A percentile compares a stretch with the other conserved stretches of the same genome.
Evolutionary conservation across 2,113 vertebrate genomes (phyloP).

Genomic region (Pimephales promelas): DNA sequence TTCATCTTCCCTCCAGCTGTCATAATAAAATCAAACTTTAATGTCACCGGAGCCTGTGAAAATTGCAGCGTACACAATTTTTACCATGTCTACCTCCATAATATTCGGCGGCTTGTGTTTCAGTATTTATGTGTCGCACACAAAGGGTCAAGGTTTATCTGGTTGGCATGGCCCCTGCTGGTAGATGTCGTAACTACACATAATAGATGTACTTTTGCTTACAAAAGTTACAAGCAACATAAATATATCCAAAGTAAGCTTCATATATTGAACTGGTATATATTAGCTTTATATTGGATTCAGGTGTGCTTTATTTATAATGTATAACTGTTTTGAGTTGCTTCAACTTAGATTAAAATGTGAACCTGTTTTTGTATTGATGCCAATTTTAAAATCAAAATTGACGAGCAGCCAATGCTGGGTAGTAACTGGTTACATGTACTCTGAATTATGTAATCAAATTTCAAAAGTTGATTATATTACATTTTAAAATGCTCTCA

Average conservation of each 20-base stretch:
- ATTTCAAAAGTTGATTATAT: too few species aligned
- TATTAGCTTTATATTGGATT: background rate
- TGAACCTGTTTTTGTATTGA: background rate
- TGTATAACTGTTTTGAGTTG: background rate
- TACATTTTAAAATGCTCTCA: too few species aligned
- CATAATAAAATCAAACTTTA: slow-evolving; percentile 53
- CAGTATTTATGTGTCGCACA: slow-evolving; percentile 45
- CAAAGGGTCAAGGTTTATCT: slow-evolving; percentile 7
- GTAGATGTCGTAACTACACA: background rate
- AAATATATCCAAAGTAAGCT: background rate
- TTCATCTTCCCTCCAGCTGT: slow-evolving; percentile 52
- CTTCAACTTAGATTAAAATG: background rate
- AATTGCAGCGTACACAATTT: slow-evolving; percentile 46
- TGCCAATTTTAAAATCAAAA: background rate
- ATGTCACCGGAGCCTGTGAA: slow-evolving; percentile 48
- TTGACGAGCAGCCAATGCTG: too few species aligned
- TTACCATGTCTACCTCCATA: slow-evolving; percentile 19
- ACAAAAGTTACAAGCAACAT: background rate
- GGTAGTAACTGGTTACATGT: too few species aligned
- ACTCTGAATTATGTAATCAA: too few species aligned
- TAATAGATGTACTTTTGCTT: background rate
- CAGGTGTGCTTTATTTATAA: background rate
- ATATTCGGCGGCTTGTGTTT: slow-evolving; percentile 51
- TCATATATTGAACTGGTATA: background rate
- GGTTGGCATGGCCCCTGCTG: background rate